Evolutionary conservation across 2,113 vertebrate species (phyloP).

Genomic region (Emydocephalus ijimae): DNA sequence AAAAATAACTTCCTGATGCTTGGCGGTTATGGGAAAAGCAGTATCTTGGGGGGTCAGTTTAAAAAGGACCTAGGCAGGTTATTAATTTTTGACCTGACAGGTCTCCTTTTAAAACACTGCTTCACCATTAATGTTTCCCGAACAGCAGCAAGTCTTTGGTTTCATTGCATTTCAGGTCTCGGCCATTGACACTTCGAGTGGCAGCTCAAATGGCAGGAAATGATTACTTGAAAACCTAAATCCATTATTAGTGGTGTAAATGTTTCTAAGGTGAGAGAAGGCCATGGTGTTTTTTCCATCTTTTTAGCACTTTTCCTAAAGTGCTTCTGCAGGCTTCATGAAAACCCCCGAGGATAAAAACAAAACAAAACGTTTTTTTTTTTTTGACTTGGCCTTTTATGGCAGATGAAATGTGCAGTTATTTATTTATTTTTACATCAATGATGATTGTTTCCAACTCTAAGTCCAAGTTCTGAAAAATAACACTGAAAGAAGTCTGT

Average conservation of each 20-base stretch:
- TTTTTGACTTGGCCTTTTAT: slow-evolving; percentile 31
- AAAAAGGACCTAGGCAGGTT: neutral
- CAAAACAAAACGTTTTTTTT: neutral
- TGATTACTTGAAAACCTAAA: rapidly evolving
- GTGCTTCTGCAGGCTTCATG: neutral
- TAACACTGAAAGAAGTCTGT: too few relatives aligned
- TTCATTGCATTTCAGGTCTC: neutral
- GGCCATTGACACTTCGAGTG: neutral
- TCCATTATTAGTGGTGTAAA: neutral
- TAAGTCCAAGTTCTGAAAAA: neutral
- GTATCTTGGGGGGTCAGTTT: neutral
- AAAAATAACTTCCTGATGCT: neutral
- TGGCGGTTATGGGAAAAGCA: neutral
- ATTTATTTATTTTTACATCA: neutral
- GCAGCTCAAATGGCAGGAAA: neutral
- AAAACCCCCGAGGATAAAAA: slow-evolving; percentile 15
- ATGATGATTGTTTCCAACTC: neutral
- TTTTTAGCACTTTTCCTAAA: slow-evolving; percentile 17
- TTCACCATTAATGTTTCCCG: slow-evolving; percentile 5
- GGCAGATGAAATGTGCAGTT: neutral
- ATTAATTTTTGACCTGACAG: neutral
- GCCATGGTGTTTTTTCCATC: neutral
- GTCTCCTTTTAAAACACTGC: neutral
- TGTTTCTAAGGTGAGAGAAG: slow-evolving; percentile 4
- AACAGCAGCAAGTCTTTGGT: neutral